Evolutionary conservation across 2,888 invertebrate species (phyloP).

Genomic region (Rhyacophila evoluta): DNA sequence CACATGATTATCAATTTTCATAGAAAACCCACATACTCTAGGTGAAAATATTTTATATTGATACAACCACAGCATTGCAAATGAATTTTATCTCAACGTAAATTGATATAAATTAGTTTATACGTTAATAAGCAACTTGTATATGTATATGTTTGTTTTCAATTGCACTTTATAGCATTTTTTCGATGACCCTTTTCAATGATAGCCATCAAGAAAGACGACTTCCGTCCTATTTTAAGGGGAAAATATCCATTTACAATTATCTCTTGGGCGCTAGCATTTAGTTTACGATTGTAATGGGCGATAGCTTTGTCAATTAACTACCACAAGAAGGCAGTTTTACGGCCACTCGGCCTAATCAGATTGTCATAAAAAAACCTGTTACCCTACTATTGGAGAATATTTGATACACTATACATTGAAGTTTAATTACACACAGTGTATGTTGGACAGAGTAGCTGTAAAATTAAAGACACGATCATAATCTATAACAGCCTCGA

Average conservation of each 20-base stretch:
- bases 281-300: conserved; percentile 14
- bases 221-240: background rate
- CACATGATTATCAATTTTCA: too few relatives aligned
- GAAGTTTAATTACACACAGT: background rate
- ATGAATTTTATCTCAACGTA: too few relatives aligned
- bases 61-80: too few relatives aligned
- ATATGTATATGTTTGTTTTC: background rate
- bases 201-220: background rate
- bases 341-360: conserved; percentile 8
- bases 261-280: background rate
- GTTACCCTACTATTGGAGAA: background rate
- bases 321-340: background rate
- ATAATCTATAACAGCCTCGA: background rate
- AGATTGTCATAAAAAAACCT: conserved; percentile 20
- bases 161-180: background rate
- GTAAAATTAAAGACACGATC: conserved; percentile 6
- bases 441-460: background rate
- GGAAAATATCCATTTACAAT: background rate
- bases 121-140: too few relatives aligned
- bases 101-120: too few relatives aligned
- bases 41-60: too few relatives aligned
- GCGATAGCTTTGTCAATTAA: conserved; percentile 5
- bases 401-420: background rate
- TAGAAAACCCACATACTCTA: too few relatives aligned
- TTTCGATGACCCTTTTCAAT: background rate